These are phyloP conservation scores for Mythimna albipuncta DNA, from an alignment of 2,888 invertebrate genomes.

Conservation along the genomic window DNA sequence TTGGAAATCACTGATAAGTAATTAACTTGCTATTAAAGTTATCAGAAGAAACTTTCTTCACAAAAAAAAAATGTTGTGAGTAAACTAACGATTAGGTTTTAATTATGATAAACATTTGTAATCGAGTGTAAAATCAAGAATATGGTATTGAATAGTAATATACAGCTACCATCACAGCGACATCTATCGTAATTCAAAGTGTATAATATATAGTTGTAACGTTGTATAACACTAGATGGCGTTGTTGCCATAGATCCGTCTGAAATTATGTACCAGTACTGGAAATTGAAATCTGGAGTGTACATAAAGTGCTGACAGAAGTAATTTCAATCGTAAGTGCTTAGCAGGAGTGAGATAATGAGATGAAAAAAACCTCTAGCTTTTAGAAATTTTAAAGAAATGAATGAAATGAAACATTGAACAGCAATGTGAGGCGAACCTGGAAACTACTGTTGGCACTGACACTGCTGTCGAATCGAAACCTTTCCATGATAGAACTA, in stretches of 20 bases:
- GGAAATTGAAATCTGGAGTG: constrained; percentile 14
- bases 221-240: constrained; percentile 68
- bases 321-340: constrained; percentile 52
- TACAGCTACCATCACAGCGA: constrained; percentile 46
- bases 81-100: background rate
- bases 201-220: background rate
- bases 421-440: constrained; percentile 90
- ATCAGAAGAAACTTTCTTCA: background rate
- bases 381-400: constrained; percentile 57
- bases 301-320: constrained; percentile 37
- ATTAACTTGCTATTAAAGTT: background rate
- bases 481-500: constrained; percentile 95
- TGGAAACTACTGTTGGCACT: constrained; percentile 94
- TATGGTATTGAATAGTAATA: background rate
- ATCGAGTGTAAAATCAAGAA: background rate
- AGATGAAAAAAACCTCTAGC: constrained; percentile 44
- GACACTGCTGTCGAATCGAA: constrained; percentile 94
- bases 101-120: background rate
- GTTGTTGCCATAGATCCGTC: constrained; percentile 36
- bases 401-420: constrained; percentile 78
- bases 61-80: background rate
- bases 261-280: background rate
- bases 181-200: constrained; percentile 64
- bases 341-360: constrained; percentile 61
- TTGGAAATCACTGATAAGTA: background rate